These are phyloP conservation scores for Labrus mixtus DNA, from an alignment of 2,113 vertebrate genomes.

Conservation along the genomic window DNA sequence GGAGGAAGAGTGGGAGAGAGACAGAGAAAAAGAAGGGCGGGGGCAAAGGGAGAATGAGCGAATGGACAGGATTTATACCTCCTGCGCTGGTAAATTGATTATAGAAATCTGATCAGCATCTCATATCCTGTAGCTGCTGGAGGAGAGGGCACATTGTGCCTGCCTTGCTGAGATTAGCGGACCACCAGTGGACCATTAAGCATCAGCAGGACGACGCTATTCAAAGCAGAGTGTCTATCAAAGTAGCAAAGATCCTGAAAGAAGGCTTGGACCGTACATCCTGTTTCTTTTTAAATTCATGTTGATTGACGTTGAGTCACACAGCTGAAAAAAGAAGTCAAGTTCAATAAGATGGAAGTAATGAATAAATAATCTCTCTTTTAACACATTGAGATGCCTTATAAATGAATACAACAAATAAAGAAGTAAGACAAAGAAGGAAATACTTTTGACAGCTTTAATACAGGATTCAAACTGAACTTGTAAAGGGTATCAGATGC, in stretches of 20 bases:
- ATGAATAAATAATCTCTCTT: conserved; percentile 10
- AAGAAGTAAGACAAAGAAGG: conserved; percentile 1
- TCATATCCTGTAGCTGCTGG: conserved; percentile 76
- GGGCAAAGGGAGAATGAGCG: conserved; percentile 64
- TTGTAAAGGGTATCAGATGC: conserved; percentile 20
- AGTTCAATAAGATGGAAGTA: conserved; percentile 13
- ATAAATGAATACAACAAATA: background rate
- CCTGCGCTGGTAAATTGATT: conserved; percentile 84
- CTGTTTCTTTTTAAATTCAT: conserved; percentile 37
- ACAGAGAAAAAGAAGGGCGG: conserved; percentile 21
- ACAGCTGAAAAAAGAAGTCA: conserved; percentile 8
- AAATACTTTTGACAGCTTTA: background rate
- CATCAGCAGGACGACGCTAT: conserved; percentile 59
- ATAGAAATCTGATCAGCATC: conserved; percentile 83
- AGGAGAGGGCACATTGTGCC: conserved; percentile 64
- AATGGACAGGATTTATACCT: conserved; percentile 83
- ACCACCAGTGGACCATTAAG: conserved; percentile 63
- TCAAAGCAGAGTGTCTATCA: conserved; percentile 62
- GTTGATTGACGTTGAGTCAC: conserved; percentile 15
- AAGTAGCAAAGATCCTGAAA: conserved; percentile 54
- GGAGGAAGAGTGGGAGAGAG: conserved; percentile 46
- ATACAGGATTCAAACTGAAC: background rate
- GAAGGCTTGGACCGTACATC: conserved; percentile 45
- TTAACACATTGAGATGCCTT: background rate
- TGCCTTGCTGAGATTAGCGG: conserved; percentile 75